Base-by-base conservation (phyloP, 2,113 vertebrate species). In the Thamnaconus septentrionalis region DNA sequence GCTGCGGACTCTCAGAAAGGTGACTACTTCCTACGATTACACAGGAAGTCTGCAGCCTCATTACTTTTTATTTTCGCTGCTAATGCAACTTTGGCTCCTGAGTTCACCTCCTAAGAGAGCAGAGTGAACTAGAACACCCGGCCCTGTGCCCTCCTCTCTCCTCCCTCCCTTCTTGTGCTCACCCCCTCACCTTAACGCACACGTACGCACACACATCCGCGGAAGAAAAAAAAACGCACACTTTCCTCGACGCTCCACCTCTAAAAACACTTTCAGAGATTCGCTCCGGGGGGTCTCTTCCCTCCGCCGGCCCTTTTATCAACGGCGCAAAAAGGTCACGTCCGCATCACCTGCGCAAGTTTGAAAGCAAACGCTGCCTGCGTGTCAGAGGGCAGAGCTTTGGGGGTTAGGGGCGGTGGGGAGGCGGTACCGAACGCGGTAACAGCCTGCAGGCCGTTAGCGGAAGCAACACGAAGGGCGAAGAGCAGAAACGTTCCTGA, bases 381-480 rank as follows among this genome's bases (percentile, higher is more conserved):
- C 48, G 70, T 69, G 76, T 79, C 71, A 78, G 59, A 77, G 85
- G 79, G 48, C 68, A 68, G 10, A 39, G 73, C 59, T 71, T 61
- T 71, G 59, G 53, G 57, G 74, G 43, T n/a, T n/a, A n/a, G n/a
- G n/a, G n/a, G n/a, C n/a, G n/a, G n/a, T n/a, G n/a, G n/a, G n/a
- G n/a, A n/a, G n/a, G n/a, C n/a, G n/a, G n/a, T n/a, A n/a, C n/a
- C n/a, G n/a, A n/a, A 31, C 18, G 18, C 18, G 18, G 1, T 31
- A 31, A 31, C 18, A 31, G 18, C 18, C 18, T 31, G 18, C 18
- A 31, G 18, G 18, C 18, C 18, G 18, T 31, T 31, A 31, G 18
- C 18, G 18, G 18, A 31, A 31, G 18, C 18, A 31, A 31, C 18
- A 2, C 18, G 18, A 31, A 31, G 1, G 18, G 18, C 18, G 18